Evolutionary conservation across 2,797 vertebrate genomes (phyloP).

Genomic region (Pygocentrus nattereri): DNA sequence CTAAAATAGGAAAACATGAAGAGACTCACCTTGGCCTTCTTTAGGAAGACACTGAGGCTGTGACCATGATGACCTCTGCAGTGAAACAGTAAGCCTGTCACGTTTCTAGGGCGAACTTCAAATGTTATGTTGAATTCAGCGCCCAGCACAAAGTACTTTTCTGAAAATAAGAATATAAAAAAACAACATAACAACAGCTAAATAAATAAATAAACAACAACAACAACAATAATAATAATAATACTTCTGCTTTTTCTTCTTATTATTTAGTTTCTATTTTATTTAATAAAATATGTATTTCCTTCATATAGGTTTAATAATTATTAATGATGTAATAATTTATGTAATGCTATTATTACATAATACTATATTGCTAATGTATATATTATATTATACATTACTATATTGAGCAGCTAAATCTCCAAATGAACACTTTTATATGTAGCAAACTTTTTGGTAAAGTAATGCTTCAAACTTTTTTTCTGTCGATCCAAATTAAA

Average conservation of each 20-base stretch:
- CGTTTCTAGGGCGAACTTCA: slow-evolving; percentile 64
- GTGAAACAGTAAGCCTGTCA: slow-evolving; percentile 71
- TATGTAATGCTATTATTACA: too few species aligned
- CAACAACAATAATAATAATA: neutral
- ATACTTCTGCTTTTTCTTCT: too few species aligned
- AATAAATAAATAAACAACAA: neutral
- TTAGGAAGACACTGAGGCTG: slow-evolving; percentile 65
- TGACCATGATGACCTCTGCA: slow-evolving; percentile 34
- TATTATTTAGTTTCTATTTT: too few species aligned
- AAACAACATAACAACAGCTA: neutral
- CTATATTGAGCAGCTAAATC: neutral
- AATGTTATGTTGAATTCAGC: slow-evolving; percentile 65
- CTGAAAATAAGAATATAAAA: slow-evolving; percentile 52
- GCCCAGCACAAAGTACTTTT: slow-evolving; percentile 54
- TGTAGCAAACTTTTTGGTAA: too few species aligned
- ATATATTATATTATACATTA: too few species aligned
- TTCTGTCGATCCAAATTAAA: neutral
- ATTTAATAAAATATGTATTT: too few species aligned
- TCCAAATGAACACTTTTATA: neutral
- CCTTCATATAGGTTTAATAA: too few species aligned
- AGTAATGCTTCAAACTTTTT: too few species aligned
- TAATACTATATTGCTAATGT: too few species aligned
- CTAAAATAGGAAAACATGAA: too few species aligned
- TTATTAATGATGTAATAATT: too few species aligned
- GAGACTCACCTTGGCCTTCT: slow-evolving; percentile 65